A percentile compares a stretch with the other conserved stretches of the same genome.
Evolutionary conservation across 2,113 vertebrate genomes (phyloP).

Genomic region (Engraulis encrasicolus): DNA sequence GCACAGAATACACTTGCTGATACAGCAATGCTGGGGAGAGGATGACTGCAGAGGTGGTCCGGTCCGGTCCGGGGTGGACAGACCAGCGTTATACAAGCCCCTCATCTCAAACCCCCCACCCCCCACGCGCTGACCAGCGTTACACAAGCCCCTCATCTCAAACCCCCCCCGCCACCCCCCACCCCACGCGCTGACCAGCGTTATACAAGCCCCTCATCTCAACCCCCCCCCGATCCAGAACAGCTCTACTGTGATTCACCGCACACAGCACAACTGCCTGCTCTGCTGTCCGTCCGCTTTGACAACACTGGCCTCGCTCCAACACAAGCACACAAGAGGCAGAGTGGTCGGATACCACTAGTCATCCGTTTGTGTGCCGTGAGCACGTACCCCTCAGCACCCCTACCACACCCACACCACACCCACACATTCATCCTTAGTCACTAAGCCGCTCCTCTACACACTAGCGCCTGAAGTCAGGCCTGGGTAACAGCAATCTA

Average conservation of each 20-base stretch:
- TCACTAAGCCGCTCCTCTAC: no score
- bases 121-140: no score
- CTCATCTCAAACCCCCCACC: neutral
- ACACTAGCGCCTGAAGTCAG: neutral
- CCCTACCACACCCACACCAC: no score
- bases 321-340: constrained; percentile 1
- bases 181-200: no score
- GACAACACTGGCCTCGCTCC: constrained; percentile 1
- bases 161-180: neutral
- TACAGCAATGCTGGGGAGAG: neutral
- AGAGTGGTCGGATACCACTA: neutral
- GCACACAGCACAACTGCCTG: neutral
- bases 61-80: no score
- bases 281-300: no score
- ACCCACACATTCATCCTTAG: no score
- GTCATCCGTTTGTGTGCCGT: neutral
- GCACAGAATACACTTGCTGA: neutral
- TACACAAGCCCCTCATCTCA: neutral
- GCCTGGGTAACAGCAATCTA: neutral
- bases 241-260: neutral
- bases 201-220: neutral
- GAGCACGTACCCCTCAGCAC: neutral
- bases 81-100: neutral
- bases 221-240: neutral
- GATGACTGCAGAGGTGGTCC: neutral